Evolutionary conservation across 30 jellyfish, hydroid and myxozoan species (phyloP).

Genomic region (Haliclystus octoradiatus): DNA sequence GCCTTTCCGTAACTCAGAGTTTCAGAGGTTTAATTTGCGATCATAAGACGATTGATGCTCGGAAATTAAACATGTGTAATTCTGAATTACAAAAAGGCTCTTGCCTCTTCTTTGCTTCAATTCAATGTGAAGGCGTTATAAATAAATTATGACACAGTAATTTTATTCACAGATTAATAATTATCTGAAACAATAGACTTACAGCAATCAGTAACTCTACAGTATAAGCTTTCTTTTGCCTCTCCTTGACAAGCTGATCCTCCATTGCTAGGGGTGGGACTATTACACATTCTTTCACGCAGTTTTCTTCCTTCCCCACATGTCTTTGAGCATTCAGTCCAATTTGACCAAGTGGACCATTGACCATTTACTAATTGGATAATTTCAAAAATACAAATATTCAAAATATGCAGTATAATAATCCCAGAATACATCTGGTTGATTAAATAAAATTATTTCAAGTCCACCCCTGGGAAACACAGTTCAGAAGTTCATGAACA

Average conservation of each 20-base stretch:
- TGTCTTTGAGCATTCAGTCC: conserved; percentile 83
- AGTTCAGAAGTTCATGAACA: no score
- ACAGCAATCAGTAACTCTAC: background rate
- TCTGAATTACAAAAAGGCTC: no score
- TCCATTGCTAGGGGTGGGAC: conserved; percentile 78
- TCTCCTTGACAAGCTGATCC: conserved; percentile 9
- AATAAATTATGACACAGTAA: no score
- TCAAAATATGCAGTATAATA: background rate
- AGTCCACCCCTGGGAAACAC: background rate
- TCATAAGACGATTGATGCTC: no score
- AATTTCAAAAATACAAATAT: no score
- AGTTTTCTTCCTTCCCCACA: conserved; percentile 77
- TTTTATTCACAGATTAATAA: no score
- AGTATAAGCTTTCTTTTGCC: background rate
- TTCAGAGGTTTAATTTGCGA: no score
- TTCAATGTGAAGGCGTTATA: no score
- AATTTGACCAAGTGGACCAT: conserved; percentile 85
- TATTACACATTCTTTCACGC: conserved; percentile 53
- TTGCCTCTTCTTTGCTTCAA: no score
- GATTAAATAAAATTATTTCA: background rate
- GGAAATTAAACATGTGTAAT: no score
- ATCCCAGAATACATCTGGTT: background rate
- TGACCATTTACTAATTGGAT: conserved; percentile 79
- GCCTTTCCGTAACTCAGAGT: no score
- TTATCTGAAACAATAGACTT: no score